A percentile compares a stretch with the other conserved stretches of the same genome.
These are phyloP conservation scores for Colletes latitarsis DNA, from an alignment of 1,140 invertebrate genomes.

Conservation along the genomic window DNA sequence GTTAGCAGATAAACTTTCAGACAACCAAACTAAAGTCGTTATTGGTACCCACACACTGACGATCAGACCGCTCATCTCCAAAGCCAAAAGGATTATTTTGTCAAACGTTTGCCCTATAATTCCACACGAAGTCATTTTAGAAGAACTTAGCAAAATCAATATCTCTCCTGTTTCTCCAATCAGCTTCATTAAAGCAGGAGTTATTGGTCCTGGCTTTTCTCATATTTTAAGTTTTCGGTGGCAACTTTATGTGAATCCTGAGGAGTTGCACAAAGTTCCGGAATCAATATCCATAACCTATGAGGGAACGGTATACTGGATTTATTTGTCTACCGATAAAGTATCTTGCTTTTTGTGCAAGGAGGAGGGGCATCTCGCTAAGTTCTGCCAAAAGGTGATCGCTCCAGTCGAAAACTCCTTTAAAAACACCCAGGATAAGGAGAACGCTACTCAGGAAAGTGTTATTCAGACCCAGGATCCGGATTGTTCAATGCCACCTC, in stretches of 20 bases:
- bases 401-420: not conserved
- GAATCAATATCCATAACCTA: conserved; percentile 1
- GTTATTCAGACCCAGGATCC: not conserved
- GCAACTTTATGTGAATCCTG: conserved; percentile 9
- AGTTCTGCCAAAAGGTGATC: not conserved
- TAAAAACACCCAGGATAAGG: too few species aligned
- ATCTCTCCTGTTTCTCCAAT: not conserved
- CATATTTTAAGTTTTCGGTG: conserved; percentile 23
- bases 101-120: conserved; percentile 24
- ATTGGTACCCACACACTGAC: not conserved
- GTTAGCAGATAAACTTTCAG: not conserved
- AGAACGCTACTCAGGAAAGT: too few species aligned
- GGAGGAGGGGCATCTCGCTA: not conserved
- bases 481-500: not conserved
- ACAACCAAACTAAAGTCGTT: not conserved
- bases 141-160: not conserved
- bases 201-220: conserved; percentile 3
- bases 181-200: not conserved
- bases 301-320: not conserved
- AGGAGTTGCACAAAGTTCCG: conserved; percentile 17
- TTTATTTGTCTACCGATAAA: not conserved
- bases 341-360: not conserved
- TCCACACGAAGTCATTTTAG: not conserved
- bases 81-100: conserved; percentile 10
- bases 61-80: not conserved